Evolutionary conservation across 2,888 invertebrate genomes (phyloP).

Genomic region (Rugalucina vietnamica): DNA sequence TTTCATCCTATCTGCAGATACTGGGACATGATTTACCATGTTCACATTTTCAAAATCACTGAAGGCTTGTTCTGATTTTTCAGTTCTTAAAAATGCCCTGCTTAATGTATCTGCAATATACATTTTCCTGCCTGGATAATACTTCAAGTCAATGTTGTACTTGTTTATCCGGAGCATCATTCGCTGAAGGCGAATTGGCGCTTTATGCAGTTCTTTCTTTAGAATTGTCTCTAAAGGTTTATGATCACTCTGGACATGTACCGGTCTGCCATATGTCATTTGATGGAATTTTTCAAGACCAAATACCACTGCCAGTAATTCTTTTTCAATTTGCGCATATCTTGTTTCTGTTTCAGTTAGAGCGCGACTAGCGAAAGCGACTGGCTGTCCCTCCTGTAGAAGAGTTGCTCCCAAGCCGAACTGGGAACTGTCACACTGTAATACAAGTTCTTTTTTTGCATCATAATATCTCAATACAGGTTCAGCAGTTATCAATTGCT

Average conservation of each 20-base stretch:
- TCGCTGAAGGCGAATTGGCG: slow-evolving; percentile 33
- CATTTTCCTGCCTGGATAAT: slow-evolving; percentile 54
- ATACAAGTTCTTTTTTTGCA: background rate
- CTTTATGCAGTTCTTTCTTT: slow-evolving; percentile 23
- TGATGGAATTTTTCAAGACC: slow-evolving; percentile 15
- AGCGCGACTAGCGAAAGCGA: slow-evolving; percentile 38
- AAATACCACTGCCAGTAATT: slow-evolving; percentile 21
- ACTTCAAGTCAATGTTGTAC: slow-evolving; percentile 19
- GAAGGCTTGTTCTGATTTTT: background rate
- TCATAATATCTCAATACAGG: slow-evolving; percentile 36
- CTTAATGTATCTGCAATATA: slow-evolving; percentile 53
- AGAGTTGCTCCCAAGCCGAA: slow-evolving; percentile 30
- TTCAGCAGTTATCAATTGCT: slow-evolving; percentile 3
- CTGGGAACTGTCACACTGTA: slow-evolving; percentile 4
- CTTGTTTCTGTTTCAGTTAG: slow-evolving; percentile 14
- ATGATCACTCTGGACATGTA: slow-evolving; percentile 5
- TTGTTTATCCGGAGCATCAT: slow-evolving; percentile 21
- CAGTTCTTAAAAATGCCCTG: slow-evolving; percentile 31
- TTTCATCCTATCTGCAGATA: slow-evolving; percentile 9
- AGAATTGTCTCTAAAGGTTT: slow-evolving; percentile 27
- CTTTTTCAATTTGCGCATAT: slow-evolving; percentile 27
- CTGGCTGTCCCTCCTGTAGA: slow-evolving; percentile 10
- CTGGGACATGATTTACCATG: slow-evolving; percentile 8
- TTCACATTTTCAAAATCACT: background rate
- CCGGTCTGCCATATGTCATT: slow-evolving; percentile 12